Base-by-base conservation (phyloP, 2,113 vertebrate genomes). In the Chaetura pelagica region DNA sequence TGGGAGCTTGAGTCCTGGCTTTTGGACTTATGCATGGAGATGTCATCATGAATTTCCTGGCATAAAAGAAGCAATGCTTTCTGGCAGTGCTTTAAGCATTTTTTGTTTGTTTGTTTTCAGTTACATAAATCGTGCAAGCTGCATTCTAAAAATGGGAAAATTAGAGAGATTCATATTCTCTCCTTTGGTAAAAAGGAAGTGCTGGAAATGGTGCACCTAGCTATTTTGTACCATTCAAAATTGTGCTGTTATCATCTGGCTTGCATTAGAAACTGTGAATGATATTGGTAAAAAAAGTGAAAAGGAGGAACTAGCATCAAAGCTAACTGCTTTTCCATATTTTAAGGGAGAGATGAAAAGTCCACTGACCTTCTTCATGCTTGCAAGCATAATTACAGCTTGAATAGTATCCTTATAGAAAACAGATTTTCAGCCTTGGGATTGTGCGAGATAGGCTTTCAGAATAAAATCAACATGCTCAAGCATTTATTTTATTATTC, bases 341-440 rank as follows among this genome's bases (percentile, higher is more conserved):
- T 85, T 64, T 80, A 72, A 89, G 26, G n/a, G 34, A 54, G 24
- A 51, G 46, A 84, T 74, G 62, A 85, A 52, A 40, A 44, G 6
- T 69, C 57, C 6, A 1, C 8, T 26, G n/a, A 14, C 27, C 42
- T 49, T 73, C 49, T 38, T 88, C 18, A 12, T 82, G 29, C 62
- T 91, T 97, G 30, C 57, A 23, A 92, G 44, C 18, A 4, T 79
- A 80, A 86, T 91, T 86, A 84, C 58, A 79, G 54, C 48, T 80
- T 77, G 20, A 67, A 61, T 80, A 54, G 26, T 16, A 32, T 73
- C 58, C 34, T 71, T 68, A 83, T 54, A 67, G 54, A 64, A 89
- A 93, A 83, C 87, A 85, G 44, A 62, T 64, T 58, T 94, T 85
- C 2, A 3, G n/a, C 38, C 30, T 79, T 93, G 66, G 64, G 38